Percentiles rank a stretch among this genome's conserved stretches.
These are phyloP conservation scores for Tromatobia lineatoria DNA, from an alignment of 2,888 invertebrate species.

Conservation along the genomic window DNA sequence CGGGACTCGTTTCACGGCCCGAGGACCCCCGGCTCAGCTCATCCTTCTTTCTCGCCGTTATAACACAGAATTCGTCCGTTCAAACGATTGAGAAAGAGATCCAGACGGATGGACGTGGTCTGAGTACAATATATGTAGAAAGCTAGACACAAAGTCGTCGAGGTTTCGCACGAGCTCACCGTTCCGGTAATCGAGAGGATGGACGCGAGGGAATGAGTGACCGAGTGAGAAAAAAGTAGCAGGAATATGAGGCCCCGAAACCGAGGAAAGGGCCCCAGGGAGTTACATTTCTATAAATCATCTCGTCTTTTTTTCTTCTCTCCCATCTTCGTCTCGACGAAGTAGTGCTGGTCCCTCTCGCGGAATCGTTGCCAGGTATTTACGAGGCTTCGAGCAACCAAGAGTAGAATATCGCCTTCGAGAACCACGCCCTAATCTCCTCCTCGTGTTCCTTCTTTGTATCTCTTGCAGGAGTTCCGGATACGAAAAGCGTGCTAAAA, in stretches of 20 bases:
- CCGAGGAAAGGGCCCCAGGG: slow-evolving; percentile 70
- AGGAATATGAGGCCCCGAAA: slow-evolving; percentile 51
- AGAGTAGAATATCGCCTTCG: slow-evolving; percentile 24
- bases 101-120: slow-evolving; percentile 35
- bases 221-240: slow-evolving; percentile 48
- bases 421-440: slow-evolving; percentile 56
- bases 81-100: slow-evolving; percentile 59
- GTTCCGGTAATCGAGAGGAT: slow-evolving; percentile 64
- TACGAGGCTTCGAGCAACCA: slow-evolving; percentile 60
- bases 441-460: slow-evolving; percentile 42
- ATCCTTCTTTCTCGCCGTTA: slow-evolving; percentile 45
- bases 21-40: slow-evolving; percentile 44
- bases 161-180: slow-evolving; percentile 46
- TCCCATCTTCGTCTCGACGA: slow-evolving; percentile 34
- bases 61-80: slow-evolving; percentile 42
- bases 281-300: slow-evolving; percentile 85
- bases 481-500: slow-evolving; percentile 74
- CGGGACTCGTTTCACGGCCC: slow-evolving; percentile 65
- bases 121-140: slow-evolving; percentile 38
- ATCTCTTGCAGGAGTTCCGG: slow-evolving; percentile 44
- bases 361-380: slow-evolving; percentile 69
- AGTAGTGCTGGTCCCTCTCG: slow-evolving; percentile 57
- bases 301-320: slow-evolving; percentile 75
- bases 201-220: slow-evolving; percentile 30
- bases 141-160: slow-evolving; percentile 71